phyloP scores from a whole-genome alignment of 2,113 vertebrate species.

The Nycticryphes semicollaris region DNA sequence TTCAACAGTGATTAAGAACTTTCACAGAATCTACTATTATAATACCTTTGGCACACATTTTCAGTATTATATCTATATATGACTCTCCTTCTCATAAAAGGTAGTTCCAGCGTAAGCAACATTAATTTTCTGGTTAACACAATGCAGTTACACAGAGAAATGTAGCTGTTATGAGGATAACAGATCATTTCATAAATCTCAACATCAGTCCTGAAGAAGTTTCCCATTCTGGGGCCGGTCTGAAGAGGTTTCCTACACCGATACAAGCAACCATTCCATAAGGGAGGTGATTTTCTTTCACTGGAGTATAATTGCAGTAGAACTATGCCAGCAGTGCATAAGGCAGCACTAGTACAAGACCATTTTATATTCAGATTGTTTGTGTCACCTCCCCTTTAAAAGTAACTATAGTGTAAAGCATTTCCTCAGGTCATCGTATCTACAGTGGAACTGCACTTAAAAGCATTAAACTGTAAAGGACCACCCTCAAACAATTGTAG shows the following conservation, averaged over 20 bases:
- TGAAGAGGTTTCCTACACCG: not conserved
- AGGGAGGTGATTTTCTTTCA: not conserved
- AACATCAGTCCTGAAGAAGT: not conserved
- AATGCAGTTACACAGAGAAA: not conserved
- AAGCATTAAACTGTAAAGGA: not conserved
- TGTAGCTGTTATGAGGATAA: not conserved
- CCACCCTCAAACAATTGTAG: not conserved
- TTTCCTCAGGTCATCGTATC: rapidly evolving
- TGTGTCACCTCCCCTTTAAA: not conserved
- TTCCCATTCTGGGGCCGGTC: not conserved
- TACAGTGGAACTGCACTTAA: not conserved
- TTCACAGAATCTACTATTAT: not conserved
- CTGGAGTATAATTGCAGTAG: not conserved
- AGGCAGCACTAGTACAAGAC: not conserved
- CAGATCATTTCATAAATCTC: not conserved
- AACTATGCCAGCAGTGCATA: not conserved
- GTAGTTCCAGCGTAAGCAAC: not conserved
- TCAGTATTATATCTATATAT: not conserved
- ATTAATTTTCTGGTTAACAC: not conserved
- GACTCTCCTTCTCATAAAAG: not conserved
- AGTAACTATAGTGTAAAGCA: not conserved
- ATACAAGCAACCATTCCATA: not conserved
- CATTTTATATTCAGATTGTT: not conserved
- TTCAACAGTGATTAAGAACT: not conserved
- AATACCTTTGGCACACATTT: not conserved